phyloP scores from a whole-genome alignment of 2,888 invertebrate genomes.

The Chalcis sispes region DNA sequence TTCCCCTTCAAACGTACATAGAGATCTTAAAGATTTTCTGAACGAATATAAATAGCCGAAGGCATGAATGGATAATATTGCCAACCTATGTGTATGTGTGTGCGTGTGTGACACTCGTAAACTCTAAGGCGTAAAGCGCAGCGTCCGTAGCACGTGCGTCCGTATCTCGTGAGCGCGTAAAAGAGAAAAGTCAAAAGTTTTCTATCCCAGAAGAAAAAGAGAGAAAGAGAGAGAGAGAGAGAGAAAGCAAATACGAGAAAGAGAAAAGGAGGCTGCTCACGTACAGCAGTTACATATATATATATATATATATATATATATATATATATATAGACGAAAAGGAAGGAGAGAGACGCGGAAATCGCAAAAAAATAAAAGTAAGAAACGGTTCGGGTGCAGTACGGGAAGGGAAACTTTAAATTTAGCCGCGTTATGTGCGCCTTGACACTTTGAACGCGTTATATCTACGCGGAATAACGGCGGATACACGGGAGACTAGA shows the following conservation, averaged over 20 bases:
- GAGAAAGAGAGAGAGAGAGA: background rate
- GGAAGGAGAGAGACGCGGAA: background rate
- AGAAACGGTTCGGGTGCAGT: background rate
- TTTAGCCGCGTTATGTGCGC: slow-evolving; percentile 5
- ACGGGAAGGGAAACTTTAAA: background rate
- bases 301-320: no score
- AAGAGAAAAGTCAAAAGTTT: slow-evolving; percentile 19
- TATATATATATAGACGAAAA: no score
- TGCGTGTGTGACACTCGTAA: background rate
- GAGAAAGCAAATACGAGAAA: background rate
- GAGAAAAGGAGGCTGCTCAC: background rate
- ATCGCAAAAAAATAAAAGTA: background rate
- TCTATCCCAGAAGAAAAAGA: no score
- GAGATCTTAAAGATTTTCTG: no score
- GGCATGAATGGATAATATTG: slow-evolving; percentile 28
- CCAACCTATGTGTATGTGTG: no score
- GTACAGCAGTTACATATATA: background rate
- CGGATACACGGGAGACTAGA: no score
- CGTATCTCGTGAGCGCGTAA: background rate
- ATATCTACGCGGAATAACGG: no score
- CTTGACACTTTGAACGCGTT: no score
- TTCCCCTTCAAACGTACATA: background rate
- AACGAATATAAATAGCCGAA: slow-evolving; percentile 11
- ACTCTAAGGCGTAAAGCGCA: background rate
- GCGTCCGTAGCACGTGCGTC: slow-evolving; percentile 2